Conservation (phyloP, 1,140 invertebrate genomes). For the Drosophila lacertosa region DNA sequence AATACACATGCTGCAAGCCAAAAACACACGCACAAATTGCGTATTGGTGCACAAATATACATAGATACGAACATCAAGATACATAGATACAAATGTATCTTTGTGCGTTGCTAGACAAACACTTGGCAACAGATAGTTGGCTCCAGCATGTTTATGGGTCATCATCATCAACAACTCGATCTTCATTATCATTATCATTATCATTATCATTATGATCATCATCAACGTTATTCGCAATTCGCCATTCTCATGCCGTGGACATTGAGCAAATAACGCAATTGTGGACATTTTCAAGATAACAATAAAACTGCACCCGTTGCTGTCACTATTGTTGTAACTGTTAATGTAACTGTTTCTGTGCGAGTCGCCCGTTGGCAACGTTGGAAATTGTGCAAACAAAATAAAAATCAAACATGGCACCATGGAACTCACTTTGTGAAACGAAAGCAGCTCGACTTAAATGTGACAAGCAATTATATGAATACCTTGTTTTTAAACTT, state of each 20-base stretch:
- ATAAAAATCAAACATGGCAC: slow-evolving; percentile 58
- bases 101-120: slow-evolving; percentile 22
- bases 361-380: slow-evolving; percentile 38
- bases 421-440: slow-evolving; percentile 39
- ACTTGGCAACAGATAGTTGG: slow-evolving; percentile 47
- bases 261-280: slow-evolving; percentile 75
- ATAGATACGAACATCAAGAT: not conserved
- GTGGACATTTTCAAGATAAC: slow-evolving; percentile 77
- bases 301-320: slow-evolving; percentile 72
- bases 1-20: slow-evolving; percentile 31
- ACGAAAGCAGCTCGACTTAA: not conserved
- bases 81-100: slow-evolving; percentile 39
- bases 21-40: slow-evolving; percentile 55
- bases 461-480: not conserved
- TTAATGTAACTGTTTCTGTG: slow-evolving; percentile 50
- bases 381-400: slow-evolving; percentile 64
- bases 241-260: slow-evolving; percentile 37
- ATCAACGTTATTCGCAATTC: slow-evolving; percentile 2
- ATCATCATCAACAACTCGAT: slow-evolving; percentile 4
- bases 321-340: slow-evolving; percentile 39
- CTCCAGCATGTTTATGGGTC: slow-evolving; percentile 52
- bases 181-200: slow-evolving; percentile 31
- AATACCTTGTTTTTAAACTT: no score
- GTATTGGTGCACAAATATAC: slow-evolving; percentile 33
- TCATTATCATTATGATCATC: slow-evolving; percentile 37